Base-by-base conservation (phyloP, 2,888 invertebrate species). In the Pantelozetes paolii region DNA sequence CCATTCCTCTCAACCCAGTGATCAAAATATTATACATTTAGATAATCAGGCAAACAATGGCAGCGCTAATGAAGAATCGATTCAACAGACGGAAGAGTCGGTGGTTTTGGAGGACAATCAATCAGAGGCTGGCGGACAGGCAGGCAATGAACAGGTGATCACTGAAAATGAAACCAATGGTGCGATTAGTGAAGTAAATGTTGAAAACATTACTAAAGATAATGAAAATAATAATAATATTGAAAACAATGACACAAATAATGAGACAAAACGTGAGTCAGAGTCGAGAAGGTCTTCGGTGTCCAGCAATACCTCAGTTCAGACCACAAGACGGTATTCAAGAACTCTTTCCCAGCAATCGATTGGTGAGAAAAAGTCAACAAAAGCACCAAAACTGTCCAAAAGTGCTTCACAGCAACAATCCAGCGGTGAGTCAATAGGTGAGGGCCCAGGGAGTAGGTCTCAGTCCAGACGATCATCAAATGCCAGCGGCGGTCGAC, bases 21-120 rank as follows among this genome's bases (percentile, higher is more conserved):
- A 71, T 36, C 20, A 23, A 11, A 74, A 72, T 54, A 30, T 67
- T 26, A 71, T 71, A 64, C 70, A 57, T 6, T 26, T 18, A 6
- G 42, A 67, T 8, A 40, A 40, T 11, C 59, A 45, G 40, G 45
- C 62, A 48, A 32, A 69, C 11, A 36, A n/a, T 32, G 73, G n/a
- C 20, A 64, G 1, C n/a, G 1, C 57, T 57, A 57, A 57, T 57
- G 30, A 30, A 28, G 28, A 57, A 57, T 57, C 57, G 26, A 57
- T 57, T 6, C 28, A 11, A 23, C 26, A 28, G 28, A 11, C 28
- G 57, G 57, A 26, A 57, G 23, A 57, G 57, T 23, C 15, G 5
- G 23, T 28, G 57, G 30, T 28, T 13, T 15, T 23, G 20, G 30
- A 28, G 26, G 30, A 57, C 15, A 30, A 28, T 15, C 2, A 57